phyloP scores from a whole-genome alignment of 1,140 invertebrate species.

The Odontomachus brunneus region DNA sequence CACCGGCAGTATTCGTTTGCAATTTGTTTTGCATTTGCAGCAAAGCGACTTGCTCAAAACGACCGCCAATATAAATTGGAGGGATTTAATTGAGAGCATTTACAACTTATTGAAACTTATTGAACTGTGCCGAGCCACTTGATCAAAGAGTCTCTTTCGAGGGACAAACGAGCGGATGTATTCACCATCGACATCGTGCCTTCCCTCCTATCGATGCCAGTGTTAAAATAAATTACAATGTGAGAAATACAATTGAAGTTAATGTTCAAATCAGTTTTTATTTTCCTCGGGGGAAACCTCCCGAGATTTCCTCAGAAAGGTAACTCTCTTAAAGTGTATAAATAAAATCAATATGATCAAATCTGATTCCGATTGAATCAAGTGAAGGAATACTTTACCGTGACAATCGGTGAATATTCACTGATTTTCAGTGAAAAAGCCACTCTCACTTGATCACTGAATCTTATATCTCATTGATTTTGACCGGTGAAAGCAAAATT shows the following conservation, averaged over 20 bases:
- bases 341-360: too few species aligned
- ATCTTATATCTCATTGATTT: too few species aligned
- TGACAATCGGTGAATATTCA: too few species aligned
- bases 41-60: conserved; percentile 1
- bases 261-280: too few species aligned
- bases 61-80: conserved; percentile 23
- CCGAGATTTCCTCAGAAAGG: too few species aligned
- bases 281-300: too few species aligned
- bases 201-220: background rate
- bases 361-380: too few species aligned
- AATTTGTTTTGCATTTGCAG: conserved; percentile 21
- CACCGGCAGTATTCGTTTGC: conserved; percentile 3
- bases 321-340: too few species aligned
- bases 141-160: conserved; percentile 1
- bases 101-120: conserved; percentile 27
- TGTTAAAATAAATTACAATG: conserved; percentile 20
- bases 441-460: too few species aligned
- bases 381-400: too few species aligned
- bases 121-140: background rate
- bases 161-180: background rate
- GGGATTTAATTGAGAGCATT: conserved; percentile 35
- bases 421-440: too few species aligned
- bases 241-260: background rate
- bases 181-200: background rate
- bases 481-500: too few species aligned